Conservation (phyloP, 2,797 vertebrate genomes). For the Sebastes aleutianus region DNA sequence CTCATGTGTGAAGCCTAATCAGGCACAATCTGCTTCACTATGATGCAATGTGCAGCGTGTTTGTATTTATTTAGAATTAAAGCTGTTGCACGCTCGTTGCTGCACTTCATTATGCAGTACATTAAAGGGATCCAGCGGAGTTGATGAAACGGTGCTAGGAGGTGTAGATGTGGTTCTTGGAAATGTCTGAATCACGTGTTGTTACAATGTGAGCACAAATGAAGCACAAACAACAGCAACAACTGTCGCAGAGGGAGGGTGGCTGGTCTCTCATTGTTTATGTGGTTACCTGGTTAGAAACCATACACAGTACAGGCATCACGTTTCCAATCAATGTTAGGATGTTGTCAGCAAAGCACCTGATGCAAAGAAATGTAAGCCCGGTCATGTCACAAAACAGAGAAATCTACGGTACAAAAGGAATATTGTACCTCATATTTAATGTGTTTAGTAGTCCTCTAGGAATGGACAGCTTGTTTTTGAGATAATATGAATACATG, state of each 20-base stretch:
- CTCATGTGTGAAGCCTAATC: constrained; percentile 56
- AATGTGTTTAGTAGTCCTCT: neutral
- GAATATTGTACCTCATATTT: neutral
- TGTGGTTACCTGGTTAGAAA: neutral
- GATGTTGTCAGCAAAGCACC: neutral
- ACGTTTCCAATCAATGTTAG: neutral
- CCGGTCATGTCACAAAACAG: neutral
- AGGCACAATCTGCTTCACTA: constrained; percentile 57
- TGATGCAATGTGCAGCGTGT: constrained; percentile 32
- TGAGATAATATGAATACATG: neutral
- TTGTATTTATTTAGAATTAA: constrained; percentile 59
- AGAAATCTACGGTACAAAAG: neutral
- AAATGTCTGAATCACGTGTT: constrained; percentile 12
- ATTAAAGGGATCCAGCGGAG: constrained; percentile 54
- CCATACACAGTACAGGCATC: neutral
- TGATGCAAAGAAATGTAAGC: neutral
- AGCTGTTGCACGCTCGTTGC: constrained; percentile 40
- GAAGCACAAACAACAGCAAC: constrained; percentile 5
- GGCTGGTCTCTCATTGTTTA: neutral
- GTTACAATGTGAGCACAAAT: constrained; percentile 4
- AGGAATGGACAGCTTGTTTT: neutral
- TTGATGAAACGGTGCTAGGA: constrained; percentile 31
- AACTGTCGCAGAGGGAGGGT: neutral
- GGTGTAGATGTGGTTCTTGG: constrained; percentile 6
- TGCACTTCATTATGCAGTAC: constrained; percentile 50